phyloP scores from a whole-genome alignment of 2,113 vertebrate species.

The Cryptomyrus ogoouensis region DNA sequence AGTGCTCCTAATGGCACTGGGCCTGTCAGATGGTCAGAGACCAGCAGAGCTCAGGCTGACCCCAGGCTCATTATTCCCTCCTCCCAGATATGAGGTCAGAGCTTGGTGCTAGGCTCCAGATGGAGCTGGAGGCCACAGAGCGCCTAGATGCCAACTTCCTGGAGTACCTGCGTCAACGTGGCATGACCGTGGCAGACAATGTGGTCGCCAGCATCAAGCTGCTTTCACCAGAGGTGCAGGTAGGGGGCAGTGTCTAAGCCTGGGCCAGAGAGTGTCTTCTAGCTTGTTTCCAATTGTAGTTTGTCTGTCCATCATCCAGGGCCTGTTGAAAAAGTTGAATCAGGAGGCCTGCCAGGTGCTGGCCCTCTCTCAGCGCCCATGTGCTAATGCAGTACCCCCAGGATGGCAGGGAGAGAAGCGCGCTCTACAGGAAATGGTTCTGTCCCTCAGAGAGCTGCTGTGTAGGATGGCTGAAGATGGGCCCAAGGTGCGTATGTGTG shows the following conservation, averaged over 20 bases:
- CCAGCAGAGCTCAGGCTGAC: neutral
- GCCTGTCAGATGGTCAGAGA: neutral
- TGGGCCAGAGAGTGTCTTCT: neutral
- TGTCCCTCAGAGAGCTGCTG: slow-evolving; percentile 68
- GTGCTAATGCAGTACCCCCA: slow-evolving; percentile 35
- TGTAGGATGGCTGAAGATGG: slow-evolving; percentile 63
- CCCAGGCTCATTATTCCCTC: neutral
- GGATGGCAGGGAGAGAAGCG: slow-evolving; percentile 67
- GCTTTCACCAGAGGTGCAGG: slow-evolving; percentile 76
- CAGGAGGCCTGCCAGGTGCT: slow-evolving; percentile 83
- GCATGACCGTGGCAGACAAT: slow-evolving; percentile 59
- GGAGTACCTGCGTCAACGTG: slow-evolving; percentile 54
- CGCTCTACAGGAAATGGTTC: slow-evolving; percentile 68
- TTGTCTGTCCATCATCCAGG: slow-evolving; percentile 46
- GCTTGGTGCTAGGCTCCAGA: slow-evolving; percentile 57
- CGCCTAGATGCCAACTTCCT: slow-evolving; percentile 56
- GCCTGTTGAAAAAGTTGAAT: slow-evolving; percentile 76
- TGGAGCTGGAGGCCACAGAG: slow-evolving; percentile 54
- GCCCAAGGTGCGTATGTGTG: slow-evolving; percentile 57
- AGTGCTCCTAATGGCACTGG: neutral
- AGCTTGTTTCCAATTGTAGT: neutral
- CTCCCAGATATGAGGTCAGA: slow-evolving; percentile 63
- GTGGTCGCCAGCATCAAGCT: slow-evolving; percentile 62
- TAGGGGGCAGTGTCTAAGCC: slow-evolving; percentile 30
- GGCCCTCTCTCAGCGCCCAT: slow-evolving; percentile 69